phyloP scores from a whole-genome alignment of 2,888 invertebrate genomes.

The Heliconius hortense region DNA sequence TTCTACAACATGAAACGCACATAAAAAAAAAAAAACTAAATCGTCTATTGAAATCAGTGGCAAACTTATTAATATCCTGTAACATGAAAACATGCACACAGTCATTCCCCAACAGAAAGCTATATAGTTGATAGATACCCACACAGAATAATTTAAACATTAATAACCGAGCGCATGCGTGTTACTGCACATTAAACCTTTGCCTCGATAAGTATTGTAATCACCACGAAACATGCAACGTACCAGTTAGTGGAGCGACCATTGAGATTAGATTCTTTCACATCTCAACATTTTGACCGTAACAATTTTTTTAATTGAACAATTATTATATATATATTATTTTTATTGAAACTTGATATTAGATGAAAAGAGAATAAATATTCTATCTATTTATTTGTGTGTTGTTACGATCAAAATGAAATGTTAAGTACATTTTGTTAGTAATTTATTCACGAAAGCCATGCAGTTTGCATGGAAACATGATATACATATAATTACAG shows the following conservation, averaged over 20 bases:
- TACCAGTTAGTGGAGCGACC: slow-evolving; percentile 38
- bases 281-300: slow-evolving; percentile 32
- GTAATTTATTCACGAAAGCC: slow-evolving; percentile 45
- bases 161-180: slow-evolving; percentile 41
- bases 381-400: too few species aligned
- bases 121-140: slow-evolving; percentile 22
- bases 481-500: slow-evolving; percentile 15
- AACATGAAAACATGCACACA: slow-evolving; percentile 42
- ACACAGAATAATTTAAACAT: slow-evolving; percentile 36
- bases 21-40: slow-evolving; percentile 3
- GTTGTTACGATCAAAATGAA: slow-evolving; percentile 29
- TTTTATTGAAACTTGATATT: slow-evolving; percentile 2
- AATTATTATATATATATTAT: neutral
- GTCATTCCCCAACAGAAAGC: slow-evolving; percentile 31
- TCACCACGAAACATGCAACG: slow-evolving; percentile 42
- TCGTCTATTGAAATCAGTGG: neutral
- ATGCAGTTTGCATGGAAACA: slow-evolving; percentile 56
- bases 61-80: neutral
- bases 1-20: neutral
- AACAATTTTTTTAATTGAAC: slow-evolving; percentile 27
- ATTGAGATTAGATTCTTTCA: slow-evolving; percentile 30
- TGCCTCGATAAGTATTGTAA: slow-evolving; percentile 29
- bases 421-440: slow-evolving; percentile 37
- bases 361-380: neutral
- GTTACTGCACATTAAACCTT: slow-evolving; percentile 37